Evolutionary conservation across 37 sponge, comb jelly and placozoan genomes (phyloP).

Genomic region (Chondrosia reniformis): DNA sequence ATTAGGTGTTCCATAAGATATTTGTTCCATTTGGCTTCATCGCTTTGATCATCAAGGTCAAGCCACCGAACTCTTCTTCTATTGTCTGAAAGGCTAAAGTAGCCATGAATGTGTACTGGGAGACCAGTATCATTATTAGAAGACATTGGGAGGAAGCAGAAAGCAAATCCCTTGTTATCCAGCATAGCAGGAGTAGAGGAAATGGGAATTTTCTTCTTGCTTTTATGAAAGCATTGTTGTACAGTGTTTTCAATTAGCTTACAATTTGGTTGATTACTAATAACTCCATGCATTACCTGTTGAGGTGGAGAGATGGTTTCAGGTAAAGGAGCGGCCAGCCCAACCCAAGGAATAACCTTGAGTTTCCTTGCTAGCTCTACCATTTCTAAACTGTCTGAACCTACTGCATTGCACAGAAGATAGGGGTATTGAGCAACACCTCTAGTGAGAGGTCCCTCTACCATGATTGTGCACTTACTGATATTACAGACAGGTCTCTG

Average conservation of each 20-base stretch:
- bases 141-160: conserved; percentile 86
- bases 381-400: conserved; percentile 3
- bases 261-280: background rate
- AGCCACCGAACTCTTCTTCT: conserved; percentile 80
- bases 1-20: conserved; percentile 35
- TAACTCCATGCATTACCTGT: background rate
- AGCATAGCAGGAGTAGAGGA: background rate
- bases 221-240: background rate
- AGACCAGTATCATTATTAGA: conserved; percentile 23
- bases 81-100: conserved; percentile 70
- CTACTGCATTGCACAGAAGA: conserved; percentile 55
- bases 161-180: conserved; percentile 47
- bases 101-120: conserved; percentile 84
- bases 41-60: conserved; percentile 51
- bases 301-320: background rate
- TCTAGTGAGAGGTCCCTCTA: background rate
- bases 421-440: conserved; percentile 18
- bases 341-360: conserved; percentile 66
- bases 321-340: conserved; percentile 56
- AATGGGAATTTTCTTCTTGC: background rate
- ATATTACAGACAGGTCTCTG: background rate
- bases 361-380: conserved; percentile 23
- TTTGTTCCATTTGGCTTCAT: conserved; percentile 73
- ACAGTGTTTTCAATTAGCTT: background rate
- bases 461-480: conserved; percentile 4